Evolutionary conservation across 2,797 vertebrate species (phyloP).

Genomic region (Peromyscus nudipes): DNA sequence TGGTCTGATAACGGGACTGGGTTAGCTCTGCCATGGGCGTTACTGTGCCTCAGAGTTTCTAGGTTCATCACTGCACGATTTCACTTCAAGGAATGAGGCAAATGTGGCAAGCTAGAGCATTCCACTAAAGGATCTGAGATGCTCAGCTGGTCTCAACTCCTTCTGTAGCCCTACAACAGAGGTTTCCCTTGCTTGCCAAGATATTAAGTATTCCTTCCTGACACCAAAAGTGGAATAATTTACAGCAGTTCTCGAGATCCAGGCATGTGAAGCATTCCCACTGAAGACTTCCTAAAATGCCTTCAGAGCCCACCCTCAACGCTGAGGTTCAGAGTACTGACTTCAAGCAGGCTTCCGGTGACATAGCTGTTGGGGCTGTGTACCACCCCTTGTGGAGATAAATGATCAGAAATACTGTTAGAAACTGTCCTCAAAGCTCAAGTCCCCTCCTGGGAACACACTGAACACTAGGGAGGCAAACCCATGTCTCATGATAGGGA

Average conservation of each 20-base stretch:
- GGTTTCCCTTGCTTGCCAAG: not conserved
- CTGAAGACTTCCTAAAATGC: not conserved
- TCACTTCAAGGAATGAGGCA: not conserved
- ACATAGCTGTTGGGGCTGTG: not conserved
- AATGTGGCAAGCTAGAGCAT: not conserved
- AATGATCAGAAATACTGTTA: not conserved
- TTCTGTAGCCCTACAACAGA: not conserved
- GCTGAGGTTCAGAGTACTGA: not conserved
- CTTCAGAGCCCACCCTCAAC: not conserved
- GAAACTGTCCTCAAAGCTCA: not conserved
- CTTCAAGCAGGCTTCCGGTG: not conserved
- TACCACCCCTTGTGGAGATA: not conserved
- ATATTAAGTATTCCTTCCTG: constrained; percentile 20
- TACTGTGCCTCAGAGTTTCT: not conserved
- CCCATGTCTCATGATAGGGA: not conserved
- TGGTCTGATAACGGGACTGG: not conserved
- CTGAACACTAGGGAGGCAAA: not conserved
- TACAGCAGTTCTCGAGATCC: not conserved
- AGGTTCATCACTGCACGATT: not conserved
- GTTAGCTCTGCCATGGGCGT: not conserved
- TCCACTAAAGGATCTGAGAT: not conserved
- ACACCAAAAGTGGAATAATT: not conserved
- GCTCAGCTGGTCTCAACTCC: not conserved
- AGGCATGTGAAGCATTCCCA: not conserved
- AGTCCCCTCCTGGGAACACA: not conserved